Evolutionary conservation across 1,140 invertebrate species (phyloP), one percentile per base, ranked within the genome.

Genomic region (Arion vulgaris): DNA sequence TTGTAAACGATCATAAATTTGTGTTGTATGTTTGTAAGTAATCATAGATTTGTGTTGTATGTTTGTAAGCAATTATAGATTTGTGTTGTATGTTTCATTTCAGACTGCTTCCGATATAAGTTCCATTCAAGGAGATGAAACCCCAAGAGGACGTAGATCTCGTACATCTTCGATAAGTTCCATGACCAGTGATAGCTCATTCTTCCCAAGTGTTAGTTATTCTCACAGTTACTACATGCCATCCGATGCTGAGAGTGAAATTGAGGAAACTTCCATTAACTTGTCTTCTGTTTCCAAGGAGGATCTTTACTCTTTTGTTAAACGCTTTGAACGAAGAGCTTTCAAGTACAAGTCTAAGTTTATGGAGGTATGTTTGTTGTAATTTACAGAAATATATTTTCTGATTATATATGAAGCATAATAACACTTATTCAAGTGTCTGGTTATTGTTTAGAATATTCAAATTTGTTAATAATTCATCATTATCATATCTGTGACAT

Each of bases 201-300:
- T 89, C 78, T 90, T 88, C 49, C 86, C 85, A 34, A 86, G 85
- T 72, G 80, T 86, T 23, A 86, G 85, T 36, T 85, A 88, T 69
- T 80, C 86, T 1, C 88, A 88, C 41, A 87, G 87, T 38, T 90
- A 91, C 68, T 78, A 86, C 7, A 72, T 91, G n/a, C 91, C 91
- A 0, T 91, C 90, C 9, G 91, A 92, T 82, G 88, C 89, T 53
- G 91, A 92, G 82, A 91, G 91, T 83, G 91, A 92, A 73, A 86
- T 91, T 62, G 91, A 92, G 51, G 91, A 91, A 36, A 81, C 85
- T 0, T 80, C 85, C 15, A 83, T 86, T 7, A 90, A 88, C 74
- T 82, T 91, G 15, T 87, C 88, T 68, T 79, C 83, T 17, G 83
- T 91, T 79, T 87, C 83, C 49, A 91, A 91, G 78, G 91, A 92